These are phyloP conservation scores for Miniopterus natalensis DNA, from an alignment of 2,113 vertebrate species.

Conservation along the genomic window DNA sequence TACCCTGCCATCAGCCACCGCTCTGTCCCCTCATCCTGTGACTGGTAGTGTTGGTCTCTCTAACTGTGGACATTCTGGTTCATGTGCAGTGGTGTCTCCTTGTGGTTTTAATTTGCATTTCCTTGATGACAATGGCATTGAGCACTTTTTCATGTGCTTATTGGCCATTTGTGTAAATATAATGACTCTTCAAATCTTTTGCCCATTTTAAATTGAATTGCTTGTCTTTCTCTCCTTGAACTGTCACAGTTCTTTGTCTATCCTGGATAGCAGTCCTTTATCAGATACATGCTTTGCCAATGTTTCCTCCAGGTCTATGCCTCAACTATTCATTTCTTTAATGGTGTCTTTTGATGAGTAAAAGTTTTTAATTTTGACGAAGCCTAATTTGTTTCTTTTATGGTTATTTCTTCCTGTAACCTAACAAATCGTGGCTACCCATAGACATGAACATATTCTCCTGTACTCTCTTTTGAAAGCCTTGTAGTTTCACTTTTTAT, in stretches of 20 bases:
- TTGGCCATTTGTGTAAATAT: background rate
- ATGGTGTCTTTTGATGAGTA: background rate
- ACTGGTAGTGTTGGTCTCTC: background rate
- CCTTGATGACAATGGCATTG: background rate
- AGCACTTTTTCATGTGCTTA: background rate
- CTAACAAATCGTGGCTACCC: background rate
- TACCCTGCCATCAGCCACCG: background rate
- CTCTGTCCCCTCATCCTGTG: rapidly evolving
- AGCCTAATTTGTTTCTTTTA: background rate
- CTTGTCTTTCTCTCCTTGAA: conserved; percentile 17
- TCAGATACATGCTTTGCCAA: background rate
- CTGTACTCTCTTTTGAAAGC: background rate
- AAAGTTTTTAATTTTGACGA: conserved; percentile 37
- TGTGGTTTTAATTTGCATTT: conserved; percentile 38
- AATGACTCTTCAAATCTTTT: background rate
- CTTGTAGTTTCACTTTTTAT: conserved; percentile 13
- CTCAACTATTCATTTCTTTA: background rate
- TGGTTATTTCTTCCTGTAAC: conserved; percentile 35
- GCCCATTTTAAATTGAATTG: background rate
- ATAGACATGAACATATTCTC: background rate
- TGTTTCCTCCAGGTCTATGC: background rate
- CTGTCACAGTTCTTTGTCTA: background rate
- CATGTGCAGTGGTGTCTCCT: background rate
- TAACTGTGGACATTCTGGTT: background rate
- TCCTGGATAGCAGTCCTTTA: background rate